A percentile compares a stretch with the other conserved stretches of the same genome.
These are phyloP conservation scores for Meloidogyne chitwoodi DNA, from an alignment of 1,140 invertebrate species.

Conservation along the genomic window DNA sequence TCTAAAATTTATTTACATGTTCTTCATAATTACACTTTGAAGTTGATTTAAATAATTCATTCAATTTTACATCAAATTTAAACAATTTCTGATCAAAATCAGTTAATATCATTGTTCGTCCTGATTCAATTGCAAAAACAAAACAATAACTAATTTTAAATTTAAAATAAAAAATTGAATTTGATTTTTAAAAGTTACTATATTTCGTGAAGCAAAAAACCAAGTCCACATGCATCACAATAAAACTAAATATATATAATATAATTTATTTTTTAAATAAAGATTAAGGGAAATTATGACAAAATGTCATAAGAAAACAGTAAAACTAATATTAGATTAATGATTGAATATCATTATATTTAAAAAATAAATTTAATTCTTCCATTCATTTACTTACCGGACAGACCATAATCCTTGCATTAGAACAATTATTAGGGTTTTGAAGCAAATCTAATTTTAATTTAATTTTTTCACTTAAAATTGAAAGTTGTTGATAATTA, in stretches of 20 bases:
- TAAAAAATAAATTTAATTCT: too few species aligned
- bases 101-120: neutral
- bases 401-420: conserved; percentile 9
- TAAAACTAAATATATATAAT: too few species aligned
- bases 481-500: conserved; percentile 1
- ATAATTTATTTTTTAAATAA: too few species aligned
- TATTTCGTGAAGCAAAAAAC: too few species aligned
- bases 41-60: neutral
- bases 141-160: neutral
- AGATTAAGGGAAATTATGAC: too few species aligned
- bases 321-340: too few species aligned
- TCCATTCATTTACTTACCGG: conserved; percentile 1
- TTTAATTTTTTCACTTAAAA: conserved; percentile 12
- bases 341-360: too few species aligned
- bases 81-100: neutral
- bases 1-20: neutral
- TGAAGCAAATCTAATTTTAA: conserved; percentile 3
- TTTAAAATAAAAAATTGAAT: neutral
- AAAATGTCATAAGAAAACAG: too few species aligned
- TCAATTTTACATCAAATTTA: neutral
- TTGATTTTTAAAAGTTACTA: too few species aligned
- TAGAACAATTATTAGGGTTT: conserved; percentile 22
- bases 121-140: neutral
- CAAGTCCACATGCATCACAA: too few species aligned
- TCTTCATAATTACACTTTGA: neutral